Percentiles rank a stretch among this genome's conserved stretches.
phyloP scores from a whole-genome alignment of 2,797 vertebrate species.

The Siniperca scherzeri region DNA sequence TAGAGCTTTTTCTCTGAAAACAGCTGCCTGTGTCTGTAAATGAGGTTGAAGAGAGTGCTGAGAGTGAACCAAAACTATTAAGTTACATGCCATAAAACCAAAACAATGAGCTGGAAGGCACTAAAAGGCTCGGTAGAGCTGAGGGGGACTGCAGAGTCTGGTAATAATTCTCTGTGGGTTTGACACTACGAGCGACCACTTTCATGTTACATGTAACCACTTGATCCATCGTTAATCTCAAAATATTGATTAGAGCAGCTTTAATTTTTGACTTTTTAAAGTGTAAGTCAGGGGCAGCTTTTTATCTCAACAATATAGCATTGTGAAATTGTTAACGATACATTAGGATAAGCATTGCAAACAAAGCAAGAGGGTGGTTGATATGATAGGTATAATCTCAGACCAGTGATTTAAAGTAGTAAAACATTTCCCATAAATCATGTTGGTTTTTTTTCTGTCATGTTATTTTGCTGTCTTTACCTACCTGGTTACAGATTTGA shows the following conservation, averaged over 20 bases:
- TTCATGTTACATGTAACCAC: background rate
- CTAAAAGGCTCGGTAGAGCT: too few relatives aligned
- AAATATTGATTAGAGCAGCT: background rate
- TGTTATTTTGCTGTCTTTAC: background rate
- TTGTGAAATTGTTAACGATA: background rate
- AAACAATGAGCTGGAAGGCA: too few relatives aligned
- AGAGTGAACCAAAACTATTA: too few relatives aligned
- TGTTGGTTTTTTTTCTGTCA: background rate
- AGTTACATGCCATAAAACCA: too few relatives aligned
- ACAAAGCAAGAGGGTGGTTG: background rate
- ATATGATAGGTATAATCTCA: background rate
- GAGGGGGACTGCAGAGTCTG: too few relatives aligned
- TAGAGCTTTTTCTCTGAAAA: too few relatives aligned
- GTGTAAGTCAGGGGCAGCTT: background rate
- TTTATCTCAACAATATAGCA: background rate
- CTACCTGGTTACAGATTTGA: background rate
- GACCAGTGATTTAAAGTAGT: slow-evolving; percentile 3
- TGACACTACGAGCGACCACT: background rate
- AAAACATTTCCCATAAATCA: slow-evolving; percentile 23
- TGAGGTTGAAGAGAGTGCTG: too few relatives aligned
- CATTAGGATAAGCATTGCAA: background rate
- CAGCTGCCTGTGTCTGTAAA: too few relatives aligned
- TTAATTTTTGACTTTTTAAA: background rate
- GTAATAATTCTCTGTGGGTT: background rate
- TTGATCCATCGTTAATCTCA: background rate